phyloP scores from a whole-genome alignment of 2,113 vertebrate genomes.

The Capricornis sumatraensis region DNA sequence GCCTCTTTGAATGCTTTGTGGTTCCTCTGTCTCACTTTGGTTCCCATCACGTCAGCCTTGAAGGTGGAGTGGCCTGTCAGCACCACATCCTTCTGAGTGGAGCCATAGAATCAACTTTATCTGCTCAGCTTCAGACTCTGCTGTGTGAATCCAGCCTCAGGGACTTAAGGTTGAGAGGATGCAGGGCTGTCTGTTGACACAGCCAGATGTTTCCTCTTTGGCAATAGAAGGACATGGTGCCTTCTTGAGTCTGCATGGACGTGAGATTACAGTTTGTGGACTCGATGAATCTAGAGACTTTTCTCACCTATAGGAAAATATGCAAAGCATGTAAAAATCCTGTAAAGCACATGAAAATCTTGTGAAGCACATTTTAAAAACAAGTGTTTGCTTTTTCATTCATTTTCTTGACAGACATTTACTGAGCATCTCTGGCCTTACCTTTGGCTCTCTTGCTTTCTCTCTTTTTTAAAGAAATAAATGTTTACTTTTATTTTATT shows the following conservation, averaged over 20 bases:
- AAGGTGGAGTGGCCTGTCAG: constrained; percentile 47
- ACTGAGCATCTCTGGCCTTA: background rate
- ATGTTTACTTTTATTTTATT: background rate
- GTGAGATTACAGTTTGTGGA: background rate
- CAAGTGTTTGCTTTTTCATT: constrained; percentile 30
- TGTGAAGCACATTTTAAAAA: background rate
- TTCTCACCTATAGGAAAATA: constrained; percentile 6
- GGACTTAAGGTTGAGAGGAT: constrained; percentile 14
- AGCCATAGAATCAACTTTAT: constrained; percentile 4
- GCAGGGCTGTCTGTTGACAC: background rate
- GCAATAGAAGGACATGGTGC: background rate
- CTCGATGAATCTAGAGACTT: background rate
- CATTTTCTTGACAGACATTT: background rate
- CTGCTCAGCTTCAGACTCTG: background rate
- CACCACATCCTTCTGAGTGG: background rate
- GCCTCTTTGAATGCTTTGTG: background rate
- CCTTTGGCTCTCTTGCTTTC: background rate
- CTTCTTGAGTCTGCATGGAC: background rate
- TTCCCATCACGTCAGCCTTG: constrained; percentile 17
- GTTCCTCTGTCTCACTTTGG: background rate
- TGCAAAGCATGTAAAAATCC: background rate
- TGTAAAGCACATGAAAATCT: background rate
- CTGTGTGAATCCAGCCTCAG: background rate
- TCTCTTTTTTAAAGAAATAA: background rate
- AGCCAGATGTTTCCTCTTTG: background rate